Conservation (phyloP, 2,113 vertebrate genomes). For the Pelobates fuscus region DNA sequence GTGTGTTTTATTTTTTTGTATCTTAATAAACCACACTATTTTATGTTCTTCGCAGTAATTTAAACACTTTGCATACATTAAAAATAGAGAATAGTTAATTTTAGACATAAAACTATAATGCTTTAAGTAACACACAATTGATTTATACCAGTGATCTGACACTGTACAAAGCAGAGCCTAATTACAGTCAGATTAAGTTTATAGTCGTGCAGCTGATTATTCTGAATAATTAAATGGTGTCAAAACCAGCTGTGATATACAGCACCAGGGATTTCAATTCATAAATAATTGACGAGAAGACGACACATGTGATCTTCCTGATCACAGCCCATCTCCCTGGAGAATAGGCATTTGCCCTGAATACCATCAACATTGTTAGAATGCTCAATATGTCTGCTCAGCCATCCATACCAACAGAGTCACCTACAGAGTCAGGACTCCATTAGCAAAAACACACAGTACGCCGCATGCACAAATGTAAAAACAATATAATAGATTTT, state of each 20-base stretch:
- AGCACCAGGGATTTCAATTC: slow-evolving; percentile 68
- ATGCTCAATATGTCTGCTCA: slow-evolving; percentile 76
- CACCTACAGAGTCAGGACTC: background rate
- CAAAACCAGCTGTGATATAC: slow-evolving; percentile 80
- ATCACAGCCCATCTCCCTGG: slow-evolving; percentile 78
- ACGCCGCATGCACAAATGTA: too few species aligned
- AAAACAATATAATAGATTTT: too few species aligned
- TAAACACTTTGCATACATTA: too few species aligned
- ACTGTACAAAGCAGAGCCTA: slow-evolving; percentile 65
- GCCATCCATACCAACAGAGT: slow-evolving; percentile 65
- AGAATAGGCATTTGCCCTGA: slow-evolving; percentile 77
- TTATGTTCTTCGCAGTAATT: too few species aligned
- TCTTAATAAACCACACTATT: too few species aligned
- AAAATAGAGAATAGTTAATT: background rate
- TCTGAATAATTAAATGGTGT: slow-evolving; percentile 82
- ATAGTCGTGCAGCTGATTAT: slow-evolving; percentile 74
- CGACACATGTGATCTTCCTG: slow-evolving; percentile 79
- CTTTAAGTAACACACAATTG: background rate
- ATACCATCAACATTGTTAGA: slow-evolving; percentile 82
- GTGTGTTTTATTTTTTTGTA: too few species aligned
- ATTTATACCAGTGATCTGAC: slow-evolving; percentile 61
- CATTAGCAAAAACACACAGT: slow-evolving; percentile 6
- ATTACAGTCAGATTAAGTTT: slow-evolving; percentile 71
- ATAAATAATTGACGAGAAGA: slow-evolving; percentile 78
- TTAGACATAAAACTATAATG: background rate